These are phyloP conservation scores for Phalanger gymnotis DNA, from an alignment of 2,797 vertebrate species.

Conservation along the genomic window DNA sequence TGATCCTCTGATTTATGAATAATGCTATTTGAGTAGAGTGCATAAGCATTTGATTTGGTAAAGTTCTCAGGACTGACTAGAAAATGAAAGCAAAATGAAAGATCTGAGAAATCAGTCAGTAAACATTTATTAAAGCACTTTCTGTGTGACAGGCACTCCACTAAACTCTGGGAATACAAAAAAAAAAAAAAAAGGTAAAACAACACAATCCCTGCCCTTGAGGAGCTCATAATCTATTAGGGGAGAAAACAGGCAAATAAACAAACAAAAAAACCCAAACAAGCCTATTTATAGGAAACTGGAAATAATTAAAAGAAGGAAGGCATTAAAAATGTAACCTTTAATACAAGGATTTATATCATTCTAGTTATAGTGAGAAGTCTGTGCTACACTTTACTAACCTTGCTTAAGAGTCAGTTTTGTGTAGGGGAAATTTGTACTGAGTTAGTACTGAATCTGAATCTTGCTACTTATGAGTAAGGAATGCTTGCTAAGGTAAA, in stretches of 20 bases:
- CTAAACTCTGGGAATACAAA: neutral
- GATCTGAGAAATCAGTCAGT: neutral
- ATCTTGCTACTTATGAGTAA: conserved; percentile 15
- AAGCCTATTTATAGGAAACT: neutral
- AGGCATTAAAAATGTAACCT: neutral
- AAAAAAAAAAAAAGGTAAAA: neutral
- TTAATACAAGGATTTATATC: conserved; percentile 8
- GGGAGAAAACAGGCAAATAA: neutral
- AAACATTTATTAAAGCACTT: neutral
- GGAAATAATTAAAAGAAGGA: neutral
- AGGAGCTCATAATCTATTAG: neutral
- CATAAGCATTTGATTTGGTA: conserved; percentile 21
- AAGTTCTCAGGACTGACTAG: conserved; percentile 27
- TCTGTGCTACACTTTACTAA: neutral
- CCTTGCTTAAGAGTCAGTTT: neutral
- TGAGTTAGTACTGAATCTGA: neutral
- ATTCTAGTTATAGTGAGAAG: conserved; percentile 40
- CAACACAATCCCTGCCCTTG: neutral
- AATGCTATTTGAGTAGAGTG: conserved; percentile 15
- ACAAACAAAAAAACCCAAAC: neutral
- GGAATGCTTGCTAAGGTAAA: neutral
- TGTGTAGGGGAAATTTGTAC: conserved; percentile 10
- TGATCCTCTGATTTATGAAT: conserved; percentile 19
- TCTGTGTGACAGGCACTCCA: neutral
- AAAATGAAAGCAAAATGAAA: conserved; percentile 17